Base-by-base conservation (phyloP, 2,113 vertebrate species). In the Lycocorax pyrrhopterus region DNA sequence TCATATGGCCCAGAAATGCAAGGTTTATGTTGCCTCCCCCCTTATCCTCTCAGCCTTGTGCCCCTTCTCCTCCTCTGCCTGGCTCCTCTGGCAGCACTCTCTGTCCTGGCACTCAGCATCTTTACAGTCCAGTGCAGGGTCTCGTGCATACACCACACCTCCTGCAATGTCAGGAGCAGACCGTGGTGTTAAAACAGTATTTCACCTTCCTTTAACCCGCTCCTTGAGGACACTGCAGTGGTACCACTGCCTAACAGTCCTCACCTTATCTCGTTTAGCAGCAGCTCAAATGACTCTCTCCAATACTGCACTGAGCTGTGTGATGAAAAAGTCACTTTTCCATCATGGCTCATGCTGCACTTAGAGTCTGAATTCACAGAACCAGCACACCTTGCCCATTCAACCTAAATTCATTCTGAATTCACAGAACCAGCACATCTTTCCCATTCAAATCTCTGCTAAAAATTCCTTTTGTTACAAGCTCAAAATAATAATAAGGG, bases 171-270 rank as follows among this genome's bases (percentile, higher is more conserved):
- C 87, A 87, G 84, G 75, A 56, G 60, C 68, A 78, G 51, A 56
- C 41, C 0, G 0, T 30, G 64, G 46, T 75, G 66, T 58, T 75
- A 92, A 71, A 78, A 46, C 22, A n/a, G 81, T 3, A 41, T 64
- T 94, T 95, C 93, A 96, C 95, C 91, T 97, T 96, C 91, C 84
- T 82, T 78, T 89, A 84, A 89, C 91, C 82, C 26, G 11, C n/a
- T 75, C 90, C 91, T 82, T 91, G 84, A 95, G 91, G 94, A 94
- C 94, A 89, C 93, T 89, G 94, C 94, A 78, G 95, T n/a, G 73
- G 84, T 79, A 11, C 44, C 11, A 17, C 53, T 44, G 75, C 83
- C 83, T 64, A 59, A 32, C 62, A 49, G 84, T 7, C 21, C 89
- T 74, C 80, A 46, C 1, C 2, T 47, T 87, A 75, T 79, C 89